Base-by-base conservation (phyloP, 2,888 invertebrate species). In the Aphidoletes aphidimyza region DNA sequence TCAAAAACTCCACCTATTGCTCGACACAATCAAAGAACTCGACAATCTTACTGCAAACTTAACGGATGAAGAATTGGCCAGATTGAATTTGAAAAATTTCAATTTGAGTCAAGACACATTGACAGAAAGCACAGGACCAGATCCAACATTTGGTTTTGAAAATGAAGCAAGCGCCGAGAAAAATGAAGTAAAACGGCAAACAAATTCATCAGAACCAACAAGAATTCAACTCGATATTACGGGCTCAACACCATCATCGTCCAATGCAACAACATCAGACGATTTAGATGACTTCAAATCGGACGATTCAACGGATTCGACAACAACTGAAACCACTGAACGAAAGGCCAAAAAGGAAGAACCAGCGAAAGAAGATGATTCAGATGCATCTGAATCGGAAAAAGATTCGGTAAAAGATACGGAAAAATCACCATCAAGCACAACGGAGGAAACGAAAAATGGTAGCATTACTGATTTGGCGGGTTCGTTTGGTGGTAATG, bases 401-500 rank as follows among this genome's bases (percentile, higher is more conserved):
- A 47, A 84, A 11, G 59, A 36, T 19, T 85, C 86, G 37, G 86
- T 86, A 9, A 87, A 87, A 11, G 87, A 89, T 22, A 89, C 89
- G 0, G 89, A 89, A 86, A 89, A 90, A 86, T 85, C 90, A 1
- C 83, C 86, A 9, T n/a, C 86, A 17, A 81, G 86, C 22, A 39
- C 86, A 17, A 86, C 87, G 1, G 87, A 87, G 86, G 86, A 88
- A 85, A 30, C 87, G 11, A 86, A 45, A 39, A 86, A 37, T 88
- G 84, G 47, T 49, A 85, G 37, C 85, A 88, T 54, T 91, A 90
- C 92, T 78, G 95, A 94, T 87, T 89, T 96, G 84, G 95, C 94
- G 88, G 95, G 95, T 95, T 0, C 96, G 96, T 87, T 95, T 94
- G 45, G 94, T 94, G 34, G 2, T 17, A 47, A 42, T 45, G 94